phyloP scores from a whole-genome alignment of 2,888 invertebrate species.

The Latrodectus elegans region DNA sequence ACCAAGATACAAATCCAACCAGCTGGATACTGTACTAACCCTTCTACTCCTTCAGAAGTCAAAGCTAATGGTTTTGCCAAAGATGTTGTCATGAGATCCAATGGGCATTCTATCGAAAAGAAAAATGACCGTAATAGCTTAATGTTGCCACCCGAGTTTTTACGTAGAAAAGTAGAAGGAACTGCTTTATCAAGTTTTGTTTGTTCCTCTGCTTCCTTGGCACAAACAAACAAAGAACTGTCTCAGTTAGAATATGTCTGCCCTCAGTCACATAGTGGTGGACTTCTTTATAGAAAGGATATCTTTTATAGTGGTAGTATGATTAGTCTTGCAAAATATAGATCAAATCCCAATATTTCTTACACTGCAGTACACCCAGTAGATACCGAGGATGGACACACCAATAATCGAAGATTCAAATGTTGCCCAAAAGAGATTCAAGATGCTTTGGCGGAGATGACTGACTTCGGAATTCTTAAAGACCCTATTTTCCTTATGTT shows the following conservation, averaged over 20 bases:
- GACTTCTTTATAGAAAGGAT: slow-evolving; percentile 89
- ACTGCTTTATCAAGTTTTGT: slow-evolving; percentile 62
- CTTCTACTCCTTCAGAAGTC: slow-evolving; percentile 45
- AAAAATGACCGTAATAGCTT: slow-evolving; percentile 47
- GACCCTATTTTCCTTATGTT: slow-evolving; percentile 93
- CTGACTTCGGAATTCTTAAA: slow-evolving; percentile 87
- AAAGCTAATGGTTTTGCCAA: slow-evolving; percentile 33
- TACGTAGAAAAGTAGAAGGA: slow-evolving; percentile 61
- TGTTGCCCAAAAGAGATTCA: slow-evolving; percentile 82
- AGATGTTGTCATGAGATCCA: slow-evolving; percentile 37
- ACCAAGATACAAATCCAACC: slow-evolving; percentile 13
- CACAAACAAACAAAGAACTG: slow-evolving; percentile 65
- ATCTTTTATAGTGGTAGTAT: slow-evolving; percentile 90
- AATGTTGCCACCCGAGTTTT: slow-evolving; percentile 51
- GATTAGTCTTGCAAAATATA: slow-evolving; percentile 77
- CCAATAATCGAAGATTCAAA: slow-evolving; percentile 12
- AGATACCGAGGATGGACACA: neutral
- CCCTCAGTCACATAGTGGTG: slow-evolving; percentile 75
- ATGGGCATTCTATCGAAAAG: slow-evolving; percentile 6
- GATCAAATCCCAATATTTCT: slow-evolving; percentile 72
- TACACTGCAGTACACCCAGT: slow-evolving; percentile 27
- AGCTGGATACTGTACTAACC: slow-evolving; percentile 49
- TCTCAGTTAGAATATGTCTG: slow-evolving; percentile 41
- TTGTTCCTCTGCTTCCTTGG: slow-evolving; percentile 64
- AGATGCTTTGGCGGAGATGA: slow-evolving; percentile 81